phyloP scores from a whole-genome alignment of 2,113 vertebrate species.

The Orthochromis indermauri region DNA sequence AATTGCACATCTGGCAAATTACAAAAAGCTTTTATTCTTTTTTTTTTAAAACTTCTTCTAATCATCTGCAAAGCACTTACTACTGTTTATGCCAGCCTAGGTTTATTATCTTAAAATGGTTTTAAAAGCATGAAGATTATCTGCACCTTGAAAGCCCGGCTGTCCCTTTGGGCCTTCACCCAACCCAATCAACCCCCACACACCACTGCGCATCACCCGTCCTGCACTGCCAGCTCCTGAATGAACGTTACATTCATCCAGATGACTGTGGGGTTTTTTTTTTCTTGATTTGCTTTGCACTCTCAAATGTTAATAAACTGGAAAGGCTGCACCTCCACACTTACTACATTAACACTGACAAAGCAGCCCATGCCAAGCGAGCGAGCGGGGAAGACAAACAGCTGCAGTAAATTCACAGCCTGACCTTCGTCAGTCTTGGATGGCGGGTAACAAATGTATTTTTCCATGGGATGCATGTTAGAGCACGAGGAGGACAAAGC shows the following conservation, averaged over 20 bases:
- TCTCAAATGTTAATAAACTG: constrained; percentile 36
- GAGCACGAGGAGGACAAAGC: constrained; percentile 7
- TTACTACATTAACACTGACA: constrained; percentile 53
- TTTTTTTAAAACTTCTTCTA: background rate
- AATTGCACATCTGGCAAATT: background rate
- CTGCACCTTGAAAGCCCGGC: background rate
- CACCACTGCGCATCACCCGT: background rate
- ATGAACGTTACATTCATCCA: constrained; percentile 39
- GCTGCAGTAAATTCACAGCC: constrained; percentile 49
- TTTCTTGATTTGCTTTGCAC: background rate
- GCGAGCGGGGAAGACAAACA: constrained; percentile 39
- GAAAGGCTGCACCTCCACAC: constrained; percentile 21
- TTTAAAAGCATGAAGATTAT: background rate
- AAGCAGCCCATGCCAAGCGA: constrained; percentile 32
- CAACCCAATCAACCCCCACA: background rate
- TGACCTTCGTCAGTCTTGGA: constrained; percentile 45
- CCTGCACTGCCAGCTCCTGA: constrained; percentile 1
- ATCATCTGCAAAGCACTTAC: background rate
- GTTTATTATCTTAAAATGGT: background rate
- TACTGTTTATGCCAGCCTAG: background rate
- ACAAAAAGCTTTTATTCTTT: background rate
- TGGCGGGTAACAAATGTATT: constrained; percentile 50
- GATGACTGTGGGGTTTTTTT: background rate
- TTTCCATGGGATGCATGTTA: constrained; percentile 46
- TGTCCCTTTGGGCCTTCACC: background rate